phyloP scores from a whole-genome alignment of 1,140 invertebrate species.

The Sycophila sp. region DNA sequence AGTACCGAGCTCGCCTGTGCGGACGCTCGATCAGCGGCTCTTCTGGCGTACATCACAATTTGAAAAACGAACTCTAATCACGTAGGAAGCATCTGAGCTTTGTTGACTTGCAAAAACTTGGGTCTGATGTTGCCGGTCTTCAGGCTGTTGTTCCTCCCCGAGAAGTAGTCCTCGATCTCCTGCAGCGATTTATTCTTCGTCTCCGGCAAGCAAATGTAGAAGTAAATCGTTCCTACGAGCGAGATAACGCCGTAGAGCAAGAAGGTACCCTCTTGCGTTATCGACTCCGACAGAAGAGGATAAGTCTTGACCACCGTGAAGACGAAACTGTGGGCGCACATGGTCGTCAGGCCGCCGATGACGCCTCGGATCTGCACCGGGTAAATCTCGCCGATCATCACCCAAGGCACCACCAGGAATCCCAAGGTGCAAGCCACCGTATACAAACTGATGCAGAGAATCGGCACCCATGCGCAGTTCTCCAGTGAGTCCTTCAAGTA shows the following conservation, averaged over 20 bases:
- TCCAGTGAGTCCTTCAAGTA: conserved; percentile 62
- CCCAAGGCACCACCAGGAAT: conserved; percentile 77
- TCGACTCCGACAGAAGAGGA: conserved; percentile 64
- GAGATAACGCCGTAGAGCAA: conserved; percentile 73
- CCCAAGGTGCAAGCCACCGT: conserved; percentile 74
- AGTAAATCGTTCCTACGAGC: conserved; percentile 69
- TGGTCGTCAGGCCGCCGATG: conserved; percentile 75
- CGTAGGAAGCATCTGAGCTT: conserved; percentile 58
- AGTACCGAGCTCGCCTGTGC: too few species aligned
- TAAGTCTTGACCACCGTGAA: conserved; percentile 78
- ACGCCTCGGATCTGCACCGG: conserved; percentile 74
- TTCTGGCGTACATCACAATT: too few species aligned
- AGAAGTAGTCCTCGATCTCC: conserved; percentile 80
- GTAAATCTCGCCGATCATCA: conserved; percentile 80
- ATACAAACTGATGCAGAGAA: conserved; percentile 72
- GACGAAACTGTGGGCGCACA: conserved; percentile 71
- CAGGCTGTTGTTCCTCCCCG: conserved; percentile 64
- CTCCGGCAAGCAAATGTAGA: conserved; percentile 78
- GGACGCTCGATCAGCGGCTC: too few species aligned
- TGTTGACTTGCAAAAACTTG: conserved; percentile 51
- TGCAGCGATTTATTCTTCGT: conserved; percentile 81
- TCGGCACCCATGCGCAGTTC: conserved; percentile 68
- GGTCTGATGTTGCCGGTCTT: conserved; percentile 52
- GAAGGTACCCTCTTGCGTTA: conserved; percentile 72
- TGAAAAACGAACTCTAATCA: too few species aligned